Evolutionary conservation across 2,888 invertebrate genomes (phyloP).

Genomic region (Reticulitermes lucifugus): DNA sequence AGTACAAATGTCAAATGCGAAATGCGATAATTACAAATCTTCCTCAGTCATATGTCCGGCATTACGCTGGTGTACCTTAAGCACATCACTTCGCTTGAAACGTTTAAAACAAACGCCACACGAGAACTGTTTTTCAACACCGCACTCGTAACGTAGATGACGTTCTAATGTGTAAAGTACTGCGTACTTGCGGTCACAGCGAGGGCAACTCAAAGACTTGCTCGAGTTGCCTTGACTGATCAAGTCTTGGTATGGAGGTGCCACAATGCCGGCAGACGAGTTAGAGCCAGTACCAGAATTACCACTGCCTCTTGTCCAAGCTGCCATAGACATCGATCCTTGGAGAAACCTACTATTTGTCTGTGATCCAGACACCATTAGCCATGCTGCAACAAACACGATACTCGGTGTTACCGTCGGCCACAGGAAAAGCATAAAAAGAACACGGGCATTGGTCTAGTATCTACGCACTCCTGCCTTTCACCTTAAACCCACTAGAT

Average conservation of each 20-base stretch:
- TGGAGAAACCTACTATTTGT: constrained; percentile 18
- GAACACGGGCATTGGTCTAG: neutral
- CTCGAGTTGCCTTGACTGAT: constrained; percentile 24
- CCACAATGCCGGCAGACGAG: constrained; percentile 24
- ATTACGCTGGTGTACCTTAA: constrained; percentile 51
- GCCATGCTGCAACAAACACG: constrained; percentile 40
- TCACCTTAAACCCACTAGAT: neutral
- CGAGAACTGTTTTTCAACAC: constrained; percentile 60
- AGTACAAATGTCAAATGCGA: neutral
- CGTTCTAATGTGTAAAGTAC: constrained; percentile 58
- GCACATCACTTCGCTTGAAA: constrained; percentile 52
- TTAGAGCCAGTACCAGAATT: constrained; percentile 24
- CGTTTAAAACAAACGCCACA: constrained; percentile 55
- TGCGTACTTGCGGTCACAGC: constrained; percentile 55
- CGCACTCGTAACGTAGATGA: constrained; percentile 62
- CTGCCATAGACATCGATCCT: constrained; percentile 31
- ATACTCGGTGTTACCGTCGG: constrained; percentile 28
- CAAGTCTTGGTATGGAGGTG: constrained; percentile 35
- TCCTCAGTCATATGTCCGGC: constrained; percentile 43
- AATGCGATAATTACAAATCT: neutral
- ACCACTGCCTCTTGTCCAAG: constrained; percentile 33
- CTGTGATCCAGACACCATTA: constrained; percentile 37
- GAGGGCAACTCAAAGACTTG: constrained; percentile 50
- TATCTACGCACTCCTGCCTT: neutral
- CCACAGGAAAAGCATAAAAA: neutral